Conservation (phyloP, 2,113 vertebrate species). For the Mormyrus lacerda region DNA sequence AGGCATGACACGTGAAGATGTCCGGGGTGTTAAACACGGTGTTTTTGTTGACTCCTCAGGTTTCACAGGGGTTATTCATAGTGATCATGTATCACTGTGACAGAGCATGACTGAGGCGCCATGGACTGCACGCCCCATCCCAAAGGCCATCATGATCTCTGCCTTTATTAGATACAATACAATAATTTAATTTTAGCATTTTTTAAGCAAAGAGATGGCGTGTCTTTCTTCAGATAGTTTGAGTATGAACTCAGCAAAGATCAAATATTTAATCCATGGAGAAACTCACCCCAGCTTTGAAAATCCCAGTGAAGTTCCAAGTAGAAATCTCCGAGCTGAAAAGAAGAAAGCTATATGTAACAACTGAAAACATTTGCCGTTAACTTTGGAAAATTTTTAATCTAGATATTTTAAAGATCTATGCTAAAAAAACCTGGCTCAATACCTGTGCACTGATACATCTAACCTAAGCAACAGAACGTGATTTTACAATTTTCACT, state of each 20-base stretch:
- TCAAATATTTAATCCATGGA: not conserved
- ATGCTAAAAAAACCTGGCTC: not conserved
- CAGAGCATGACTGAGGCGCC: not conserved
- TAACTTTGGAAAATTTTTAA: not conserved
- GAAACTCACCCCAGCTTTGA: conserved; percentile 97
- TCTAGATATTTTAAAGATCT: not conserved
- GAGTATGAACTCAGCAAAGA: not conserved
- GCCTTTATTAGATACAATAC: not conserved
- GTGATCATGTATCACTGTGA: not conserved
- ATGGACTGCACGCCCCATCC: not conserved
- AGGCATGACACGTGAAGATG: not conserved
- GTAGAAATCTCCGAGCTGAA: conserved; percentile 96
- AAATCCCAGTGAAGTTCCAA: conserved; percentile 99
- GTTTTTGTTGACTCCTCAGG: not conserved
- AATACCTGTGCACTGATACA: not conserved
- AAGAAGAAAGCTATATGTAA: conserved; percentile 38
- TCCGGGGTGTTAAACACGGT: not conserved
- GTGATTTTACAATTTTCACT: not conserved
- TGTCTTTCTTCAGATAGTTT: not conserved
- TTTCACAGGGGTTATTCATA: not conserved
- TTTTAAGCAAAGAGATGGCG: not conserved
- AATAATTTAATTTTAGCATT: not conserved
- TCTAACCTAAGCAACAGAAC: not conserved
- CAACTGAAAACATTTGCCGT: not conserved
- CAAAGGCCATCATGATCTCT: not conserved